Evolutionary conservation across 2,797 vertebrate species (phyloP).

Genomic region (Molossus alvarezi): DNA sequence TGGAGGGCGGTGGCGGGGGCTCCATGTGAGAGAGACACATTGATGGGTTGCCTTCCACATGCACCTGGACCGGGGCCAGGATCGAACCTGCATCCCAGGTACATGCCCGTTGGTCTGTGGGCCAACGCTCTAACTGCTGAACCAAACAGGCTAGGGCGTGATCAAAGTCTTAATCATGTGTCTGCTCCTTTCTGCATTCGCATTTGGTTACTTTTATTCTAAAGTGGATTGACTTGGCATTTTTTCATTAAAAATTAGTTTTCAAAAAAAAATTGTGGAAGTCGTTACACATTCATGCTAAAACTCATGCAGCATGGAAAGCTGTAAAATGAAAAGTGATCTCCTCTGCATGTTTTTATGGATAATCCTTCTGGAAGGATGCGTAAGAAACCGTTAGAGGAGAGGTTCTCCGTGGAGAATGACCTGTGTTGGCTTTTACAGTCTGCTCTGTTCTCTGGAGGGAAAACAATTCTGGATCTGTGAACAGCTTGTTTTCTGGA

Average conservation of each 20-base stretch:
- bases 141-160: not conserved
- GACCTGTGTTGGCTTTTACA: not conserved
- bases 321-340: not conserved
- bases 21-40: no score
- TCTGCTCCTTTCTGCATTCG: not conserved
- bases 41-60: no score
- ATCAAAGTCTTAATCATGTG: not conserved
- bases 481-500: not conserved
- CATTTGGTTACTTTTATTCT: not conserved
- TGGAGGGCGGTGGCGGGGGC: no score
- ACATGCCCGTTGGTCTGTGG: no score
- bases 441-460: slow-evolving; percentile 15
- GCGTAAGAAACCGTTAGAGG: not conserved
- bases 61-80: no score
- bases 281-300: not conserved
- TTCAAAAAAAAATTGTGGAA: not conserved
- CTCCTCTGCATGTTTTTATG: not conserved
- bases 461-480: not conserved
- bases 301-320: not conserved
- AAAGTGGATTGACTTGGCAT: not conserved
- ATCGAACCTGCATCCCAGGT: no score
- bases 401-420: not conserved
- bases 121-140: no score
- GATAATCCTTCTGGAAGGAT: not conserved
- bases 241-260: slow-evolving; percentile 1